Evolutionary conservation across 2,888 invertebrate genomes (phyloP).

Genomic region (Ceriagrion tenellum): DNA sequence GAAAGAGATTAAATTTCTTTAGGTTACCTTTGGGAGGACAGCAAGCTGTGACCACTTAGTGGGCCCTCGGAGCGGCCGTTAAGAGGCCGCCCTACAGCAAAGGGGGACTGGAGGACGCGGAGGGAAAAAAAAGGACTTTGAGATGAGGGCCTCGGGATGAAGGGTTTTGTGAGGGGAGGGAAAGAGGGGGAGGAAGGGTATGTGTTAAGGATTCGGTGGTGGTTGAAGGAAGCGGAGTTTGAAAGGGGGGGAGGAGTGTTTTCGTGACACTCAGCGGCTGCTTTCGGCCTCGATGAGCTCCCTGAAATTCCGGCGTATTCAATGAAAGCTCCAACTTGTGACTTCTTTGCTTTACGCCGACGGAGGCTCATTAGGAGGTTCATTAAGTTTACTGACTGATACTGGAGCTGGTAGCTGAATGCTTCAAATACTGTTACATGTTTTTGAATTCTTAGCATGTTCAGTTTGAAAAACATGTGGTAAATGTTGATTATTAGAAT

Average conservation of each 20-base stretch:
- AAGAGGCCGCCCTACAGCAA: neutral
- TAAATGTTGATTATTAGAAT: too few species aligned
- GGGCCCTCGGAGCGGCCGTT: neutral
- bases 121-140: neutral
- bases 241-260: neutral
- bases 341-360: neutral
- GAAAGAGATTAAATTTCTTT: neutral
- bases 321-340: neutral
- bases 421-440: too few species aligned
- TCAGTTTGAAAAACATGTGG: too few species aligned
- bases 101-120: neutral
- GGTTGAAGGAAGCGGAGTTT: neutral
- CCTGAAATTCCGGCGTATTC: neutral
- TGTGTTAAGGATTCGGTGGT: neutral
- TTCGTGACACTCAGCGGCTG: neutral
- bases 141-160: neutral
- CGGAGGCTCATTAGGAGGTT: neutral
- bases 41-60: conserved; percentile 3
- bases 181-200: neutral
- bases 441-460: too few species aligned
- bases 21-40: neutral
- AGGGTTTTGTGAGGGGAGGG: neutral
- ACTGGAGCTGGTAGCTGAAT: too few species aligned
- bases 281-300: neutral
- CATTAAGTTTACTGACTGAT: too few species aligned